Evolutionary conservation across 2,113 vertebrate species (phyloP).

Genomic region (Rousettus leschenaultii): DNA sequence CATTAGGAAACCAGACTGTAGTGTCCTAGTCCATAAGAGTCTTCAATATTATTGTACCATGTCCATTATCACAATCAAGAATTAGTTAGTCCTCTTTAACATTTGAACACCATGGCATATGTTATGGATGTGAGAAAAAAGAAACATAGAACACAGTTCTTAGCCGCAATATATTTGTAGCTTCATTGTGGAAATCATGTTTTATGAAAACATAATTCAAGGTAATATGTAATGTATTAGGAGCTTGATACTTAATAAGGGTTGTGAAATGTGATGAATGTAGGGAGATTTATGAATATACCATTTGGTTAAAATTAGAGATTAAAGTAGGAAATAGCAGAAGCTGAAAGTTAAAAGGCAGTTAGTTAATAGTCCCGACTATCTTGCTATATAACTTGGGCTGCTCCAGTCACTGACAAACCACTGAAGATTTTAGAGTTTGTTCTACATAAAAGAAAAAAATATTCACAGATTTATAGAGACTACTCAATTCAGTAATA

Average conservation of each 20-base stretch:
- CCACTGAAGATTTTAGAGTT: not conserved
- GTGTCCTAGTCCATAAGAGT: not conserved
- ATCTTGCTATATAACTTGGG: not conserved
- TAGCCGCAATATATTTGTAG: not conserved
- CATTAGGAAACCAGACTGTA: not conserved
- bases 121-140: not conserved
- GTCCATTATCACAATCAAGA: not conserved
- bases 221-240: not conserved
- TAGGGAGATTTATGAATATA: not conserved
- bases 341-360: not conserved
- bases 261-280: not conserved
- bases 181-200: not conserved
- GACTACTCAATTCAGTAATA: not conserved
- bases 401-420: not conserved
- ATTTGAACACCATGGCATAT: not conserved
- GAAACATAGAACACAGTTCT: not conserved
- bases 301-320: not conserved
- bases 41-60: not conserved
- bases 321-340: not conserved
- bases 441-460: not conserved
- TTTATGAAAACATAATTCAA: not conserved
- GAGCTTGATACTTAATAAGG: not conserved
- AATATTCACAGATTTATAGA: not conserved
- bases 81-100: not conserved
- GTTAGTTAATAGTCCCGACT: not conserved